Base-by-base conservation (phyloP, 2,888 invertebrate species). In the Serripes groenlandicus region DNA sequence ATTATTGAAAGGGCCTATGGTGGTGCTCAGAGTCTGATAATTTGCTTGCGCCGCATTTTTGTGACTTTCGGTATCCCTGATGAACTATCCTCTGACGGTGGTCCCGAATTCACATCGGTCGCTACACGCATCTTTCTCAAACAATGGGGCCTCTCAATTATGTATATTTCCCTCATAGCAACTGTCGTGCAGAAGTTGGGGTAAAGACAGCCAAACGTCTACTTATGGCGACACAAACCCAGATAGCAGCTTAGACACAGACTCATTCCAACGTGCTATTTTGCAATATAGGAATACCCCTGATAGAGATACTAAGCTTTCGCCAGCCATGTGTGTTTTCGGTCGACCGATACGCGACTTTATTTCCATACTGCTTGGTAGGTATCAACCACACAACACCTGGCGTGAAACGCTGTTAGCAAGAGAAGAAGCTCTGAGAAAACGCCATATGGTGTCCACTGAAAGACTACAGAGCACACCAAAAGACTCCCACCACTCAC, bases 151-250 rank as follows among this genome's bases (percentile, higher is more conserved):
- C 87, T 91, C 2, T n/a, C n/a, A n/a, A n/a, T n/a, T n/a, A n/a
- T n/a, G 90, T 90, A 0, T 86, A 89, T 15, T 90, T 86, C 64
- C 89, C 88, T 9, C 89, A 90, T 78, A 90, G 88, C 71, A 91
- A 91, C 76, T 90, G 90, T 18, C 18, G 49, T 49, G 49, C 49
- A 15, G 49, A 49, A 49, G 49, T 49, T 15, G 49, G 49, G 49
- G 49, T 49, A 18, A 49, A 49, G 18, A 49, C 18, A 49, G 18
- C 18, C 18, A 49, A 49, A 18, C 49, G 49, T 18, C 49, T 49
- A 49, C 49, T 49, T 49, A 49, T 49, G 49, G 49, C 49, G 18
- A 49, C 49, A 49, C 49, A 49, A 49, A 49, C 49, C 49, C 49
- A 49, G 49, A 49, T 15, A 18, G 49, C 49, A 49, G 49, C 18